These are phyloP conservation scores for Lacerta viridis DNA, from an alignment of 2,797 vertebrate genomes.

Conservation along the genomic window DNA sequence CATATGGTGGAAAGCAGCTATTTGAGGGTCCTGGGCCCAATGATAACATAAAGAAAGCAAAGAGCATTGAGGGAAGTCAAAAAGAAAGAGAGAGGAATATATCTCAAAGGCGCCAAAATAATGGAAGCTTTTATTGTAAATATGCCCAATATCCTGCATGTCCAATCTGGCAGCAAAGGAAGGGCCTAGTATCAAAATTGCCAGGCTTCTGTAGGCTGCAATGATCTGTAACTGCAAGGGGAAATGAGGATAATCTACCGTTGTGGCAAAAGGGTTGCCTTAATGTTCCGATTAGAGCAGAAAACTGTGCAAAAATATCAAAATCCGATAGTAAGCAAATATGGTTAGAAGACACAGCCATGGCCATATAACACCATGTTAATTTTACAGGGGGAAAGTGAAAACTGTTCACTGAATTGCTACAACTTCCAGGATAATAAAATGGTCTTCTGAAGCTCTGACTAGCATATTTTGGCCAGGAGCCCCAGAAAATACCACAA, in stretches of 20 bases:
- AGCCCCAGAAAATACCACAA: conserved; percentile 75
- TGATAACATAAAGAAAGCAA: too few species aligned
- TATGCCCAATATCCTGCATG: not conserved
- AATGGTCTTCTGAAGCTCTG: conserved; percentile 71
- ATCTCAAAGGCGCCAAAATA: too few species aligned
- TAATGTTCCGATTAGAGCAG: not conserved
- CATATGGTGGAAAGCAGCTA: too few species aligned
- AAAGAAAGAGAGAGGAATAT: too few species aligned
- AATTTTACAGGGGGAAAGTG: conserved; percentile 42
- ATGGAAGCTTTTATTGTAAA: too few species aligned
- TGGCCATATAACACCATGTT: conserved; percentile 29
- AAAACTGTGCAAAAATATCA: not conserved
- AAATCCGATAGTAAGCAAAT: not conserved
- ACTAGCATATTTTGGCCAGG: conserved; percentile 70
- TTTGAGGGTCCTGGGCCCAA: too few species aligned
- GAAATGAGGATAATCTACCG: not conserved
- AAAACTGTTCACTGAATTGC: conserved; percentile 50
- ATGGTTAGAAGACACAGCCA: conserved; percentile 23
- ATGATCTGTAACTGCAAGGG: not conserved
- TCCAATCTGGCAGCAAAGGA: not conserved
- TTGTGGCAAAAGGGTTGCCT: not conserved
- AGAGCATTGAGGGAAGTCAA: too few species aligned
- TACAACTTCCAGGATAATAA: conserved; percentile 64
- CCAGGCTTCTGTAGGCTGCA: not conserved
- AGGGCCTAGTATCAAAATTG: not conserved